A percentile compares a stretch with the other conserved stretches of the same genome.
These are phyloP conservation scores for Mamestra configurata DNA, from an alignment of 1,140 invertebrate species.

Conservation along the genomic window DNA sequence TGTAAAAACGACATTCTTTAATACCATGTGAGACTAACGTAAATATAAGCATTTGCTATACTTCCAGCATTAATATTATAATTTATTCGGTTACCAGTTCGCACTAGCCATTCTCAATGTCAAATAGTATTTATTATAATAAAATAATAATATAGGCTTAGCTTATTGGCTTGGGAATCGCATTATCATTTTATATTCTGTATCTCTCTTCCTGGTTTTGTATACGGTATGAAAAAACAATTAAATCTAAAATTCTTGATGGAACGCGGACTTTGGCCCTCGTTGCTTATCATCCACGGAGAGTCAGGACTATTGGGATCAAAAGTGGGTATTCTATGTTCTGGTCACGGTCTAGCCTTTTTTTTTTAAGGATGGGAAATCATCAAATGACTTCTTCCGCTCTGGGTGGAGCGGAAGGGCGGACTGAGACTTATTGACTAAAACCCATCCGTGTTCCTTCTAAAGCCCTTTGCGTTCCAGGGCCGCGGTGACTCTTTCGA, in stretches of 20 bases:
- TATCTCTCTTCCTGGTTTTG: slow-evolving; percentile 17
- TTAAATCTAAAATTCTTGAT: background rate
- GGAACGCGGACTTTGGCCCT: background rate
- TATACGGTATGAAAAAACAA: background rate
- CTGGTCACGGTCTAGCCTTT: too few relatives aligned
- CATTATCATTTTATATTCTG: background rate
- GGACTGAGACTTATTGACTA: too few relatives aligned
- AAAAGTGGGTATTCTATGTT: too few relatives aligned
- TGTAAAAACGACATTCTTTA: background rate
- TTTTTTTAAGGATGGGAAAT: too few relatives aligned
- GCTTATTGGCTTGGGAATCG: slow-evolving; percentile 15
- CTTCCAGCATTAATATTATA: slow-evolving; percentile 24
- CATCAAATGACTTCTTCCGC: too few relatives aligned
- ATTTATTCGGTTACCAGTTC: slow-evolving; percentile 12
- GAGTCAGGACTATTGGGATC: too few relatives aligned
- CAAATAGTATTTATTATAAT: slow-evolving; percentile 10
- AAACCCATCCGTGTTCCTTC: too few relatives aligned
- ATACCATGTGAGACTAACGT: background rate
- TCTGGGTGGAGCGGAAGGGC: too few relatives aligned
- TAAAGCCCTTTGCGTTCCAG: too few relatives aligned
- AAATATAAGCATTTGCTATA: background rate
- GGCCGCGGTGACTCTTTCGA: too few relatives aligned
- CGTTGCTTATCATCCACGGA: too few relatives aligned
- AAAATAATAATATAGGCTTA: background rate
- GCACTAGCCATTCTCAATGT: slow-evolving; percentile 7